Evolutionary conservation across 2,888 invertebrate species (phyloP).

Genomic region (Synanthedon formicaeformis): DNA sequence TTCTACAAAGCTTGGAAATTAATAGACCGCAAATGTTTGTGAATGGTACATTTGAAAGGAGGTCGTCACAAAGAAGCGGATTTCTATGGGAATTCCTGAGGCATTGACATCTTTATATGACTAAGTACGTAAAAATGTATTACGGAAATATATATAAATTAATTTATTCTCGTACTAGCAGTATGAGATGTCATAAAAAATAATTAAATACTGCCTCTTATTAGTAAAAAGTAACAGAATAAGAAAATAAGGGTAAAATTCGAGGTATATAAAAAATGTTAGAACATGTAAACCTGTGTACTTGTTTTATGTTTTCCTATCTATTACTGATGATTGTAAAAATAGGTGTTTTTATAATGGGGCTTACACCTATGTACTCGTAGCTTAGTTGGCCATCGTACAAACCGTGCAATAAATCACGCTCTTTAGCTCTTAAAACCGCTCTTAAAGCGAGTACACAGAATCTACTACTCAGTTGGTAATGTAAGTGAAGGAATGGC

Average conservation of each 20-base stretch:
- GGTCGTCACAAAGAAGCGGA: neutral
- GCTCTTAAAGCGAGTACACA: neutral
- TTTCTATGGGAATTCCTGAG: neutral
- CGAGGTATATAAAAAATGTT: no score
- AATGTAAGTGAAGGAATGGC: neutral
- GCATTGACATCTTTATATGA: neutral
- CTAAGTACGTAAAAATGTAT: neutral
- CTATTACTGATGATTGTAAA: no score
- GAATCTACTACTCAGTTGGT: neutral
- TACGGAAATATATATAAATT: no score
- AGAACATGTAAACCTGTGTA: no score
- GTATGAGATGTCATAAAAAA: no score
- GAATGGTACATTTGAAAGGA: neutral
- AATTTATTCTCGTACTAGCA: no score
- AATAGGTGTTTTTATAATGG: no score
- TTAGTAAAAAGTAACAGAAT: no score
- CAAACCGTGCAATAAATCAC: neutral
- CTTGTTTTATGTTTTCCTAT: no score
- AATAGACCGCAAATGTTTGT: conserved; percentile 6
- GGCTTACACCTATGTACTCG: no score
- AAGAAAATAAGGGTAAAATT: no score
- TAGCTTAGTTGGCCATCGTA: neutral
- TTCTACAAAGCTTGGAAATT: conserved; percentile 7
- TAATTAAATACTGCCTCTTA: no score
- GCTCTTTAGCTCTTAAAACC: neutral